Conservation (phyloP, 2,113 vertebrate genomes). For the Phalacrocorax aristotelis region DNA sequence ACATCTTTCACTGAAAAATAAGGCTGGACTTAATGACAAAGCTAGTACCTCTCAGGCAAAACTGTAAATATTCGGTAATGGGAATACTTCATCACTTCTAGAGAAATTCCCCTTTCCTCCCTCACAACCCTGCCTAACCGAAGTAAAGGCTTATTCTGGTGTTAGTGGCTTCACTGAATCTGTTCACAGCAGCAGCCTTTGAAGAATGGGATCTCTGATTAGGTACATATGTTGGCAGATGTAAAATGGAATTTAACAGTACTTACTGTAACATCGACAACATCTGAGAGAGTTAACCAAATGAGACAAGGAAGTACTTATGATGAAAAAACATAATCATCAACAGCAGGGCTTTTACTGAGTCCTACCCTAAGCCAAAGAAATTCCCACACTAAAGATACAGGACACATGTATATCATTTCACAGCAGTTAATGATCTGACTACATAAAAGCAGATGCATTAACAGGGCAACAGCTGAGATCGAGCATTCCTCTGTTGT, state of each 20-base stretch:
- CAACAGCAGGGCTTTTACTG: constrained; percentile 32
- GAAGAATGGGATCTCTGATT: constrained; percentile 41
- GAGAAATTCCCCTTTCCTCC: background rate
- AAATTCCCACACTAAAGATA: constrained; percentile 37
- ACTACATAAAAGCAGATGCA: constrained; percentile 32
- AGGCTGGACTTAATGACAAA: background rate
- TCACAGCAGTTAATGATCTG: constrained; percentile 34
- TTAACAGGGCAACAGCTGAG: constrained; percentile 35
- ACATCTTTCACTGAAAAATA: background rate
- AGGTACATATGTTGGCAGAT: constrained; percentile 35
- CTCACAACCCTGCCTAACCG: background rate
- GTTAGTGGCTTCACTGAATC: background rate
- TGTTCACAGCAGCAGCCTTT: constrained; percentile 39
- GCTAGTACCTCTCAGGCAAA: background rate
- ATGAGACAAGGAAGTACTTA: constrained; percentile 39
- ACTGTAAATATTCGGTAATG: background rate
- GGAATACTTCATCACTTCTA: background rate
- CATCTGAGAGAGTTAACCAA: constrained; percentile 50
- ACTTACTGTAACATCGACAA: constrained; percentile 39
- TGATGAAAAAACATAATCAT: constrained; percentile 23
- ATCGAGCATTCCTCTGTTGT: constrained; percentile 8
- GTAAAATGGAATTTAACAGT: constrained; percentile 25
- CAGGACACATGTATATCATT: constrained; percentile 4
- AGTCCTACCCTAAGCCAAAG: constrained; percentile 23
- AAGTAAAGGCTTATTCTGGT: background rate